Evolutionary conservation across 2,888 invertebrate species (phyloP).

Genomic region (Spilosoma lubricipeda): DNA sequence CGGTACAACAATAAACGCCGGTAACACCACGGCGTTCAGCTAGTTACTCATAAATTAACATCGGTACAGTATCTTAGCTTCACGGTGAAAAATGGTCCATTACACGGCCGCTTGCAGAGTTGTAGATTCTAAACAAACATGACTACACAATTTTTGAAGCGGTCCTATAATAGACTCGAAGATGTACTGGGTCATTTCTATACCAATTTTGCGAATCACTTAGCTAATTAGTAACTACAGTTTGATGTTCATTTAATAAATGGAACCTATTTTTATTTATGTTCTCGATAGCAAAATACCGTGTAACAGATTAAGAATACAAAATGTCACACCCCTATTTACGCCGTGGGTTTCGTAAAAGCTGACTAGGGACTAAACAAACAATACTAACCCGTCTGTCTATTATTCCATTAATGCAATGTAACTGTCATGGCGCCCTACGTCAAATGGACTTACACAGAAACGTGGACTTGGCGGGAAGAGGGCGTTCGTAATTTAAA

Average conservation of each 20-base stretch:
- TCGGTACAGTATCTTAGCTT: too few species aligned
- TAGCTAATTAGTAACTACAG: neutral
- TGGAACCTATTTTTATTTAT: neutral
- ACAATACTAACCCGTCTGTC: too few species aligned
- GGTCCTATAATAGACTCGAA: neutral
- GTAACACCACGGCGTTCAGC: too few species aligned
- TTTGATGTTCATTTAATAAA: too few species aligned
- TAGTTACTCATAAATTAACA: too few species aligned
- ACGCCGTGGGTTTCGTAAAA: neutral
- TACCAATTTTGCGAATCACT: neutral
- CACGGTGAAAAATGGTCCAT: too few species aligned
- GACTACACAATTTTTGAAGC: neutral
- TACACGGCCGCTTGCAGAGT: neutral
- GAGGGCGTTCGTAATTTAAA: conserved; percentile 65
- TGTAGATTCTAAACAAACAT: neutral
- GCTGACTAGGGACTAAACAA: too few species aligned
- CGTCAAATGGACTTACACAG: conserved; percentile 65
- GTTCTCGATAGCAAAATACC: neutral
- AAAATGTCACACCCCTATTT: too few species aligned
- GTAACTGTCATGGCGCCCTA: conserved; percentile 42
- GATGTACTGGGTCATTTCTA: neutral
- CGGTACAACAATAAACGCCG: too few species aligned
- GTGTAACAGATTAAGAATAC: neutral
- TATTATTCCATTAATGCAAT: conserved; percentile 17
- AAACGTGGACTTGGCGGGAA: conserved; percentile 78